These are phyloP conservation scores for Tamandua tetradactyla DNA, from an alignment of 2,797 vertebrate species.

Conservation along the genomic window DNA sequence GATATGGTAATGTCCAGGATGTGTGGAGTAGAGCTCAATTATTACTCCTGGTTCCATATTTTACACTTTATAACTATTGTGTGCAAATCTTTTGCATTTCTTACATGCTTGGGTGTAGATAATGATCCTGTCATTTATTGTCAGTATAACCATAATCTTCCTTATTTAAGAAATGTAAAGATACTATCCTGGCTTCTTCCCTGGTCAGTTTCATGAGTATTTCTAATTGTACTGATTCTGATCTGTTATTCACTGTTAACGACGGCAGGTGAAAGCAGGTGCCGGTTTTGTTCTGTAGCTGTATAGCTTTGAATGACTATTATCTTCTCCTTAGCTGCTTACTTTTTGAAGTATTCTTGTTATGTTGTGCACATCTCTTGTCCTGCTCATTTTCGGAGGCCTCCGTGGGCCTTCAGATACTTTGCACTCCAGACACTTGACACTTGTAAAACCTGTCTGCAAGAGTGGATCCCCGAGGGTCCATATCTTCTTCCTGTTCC, in stretches of 20 bases:
- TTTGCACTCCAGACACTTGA: background rate
- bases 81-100: constrained; percentile 48
- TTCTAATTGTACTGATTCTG: background rate
- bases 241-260: background rate
- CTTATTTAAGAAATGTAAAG: background rate
- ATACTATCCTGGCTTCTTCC: background rate
- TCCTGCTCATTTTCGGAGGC: background rate
- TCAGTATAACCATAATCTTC: background rate
- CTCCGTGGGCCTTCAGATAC: background rate
- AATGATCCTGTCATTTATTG: background rate
- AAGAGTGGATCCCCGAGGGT: background rate
- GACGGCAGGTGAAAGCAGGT: background rate
- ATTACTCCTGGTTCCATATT: background rate
- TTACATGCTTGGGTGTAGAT: background rate
- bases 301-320: background rate
- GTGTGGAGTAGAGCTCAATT: background rate
- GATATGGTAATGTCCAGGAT: background rate
- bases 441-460: background rate
- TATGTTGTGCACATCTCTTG: fast-evolving
- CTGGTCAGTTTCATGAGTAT: background rate
- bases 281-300: background rate
- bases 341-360: background rate
- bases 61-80: constrained; percentile 31
- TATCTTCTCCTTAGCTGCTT: background rate
- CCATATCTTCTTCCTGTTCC: fast-evolving